These are phyloP conservation scores for Encarsia formosa DNA, from an alignment of 2,888 invertebrate species.

Conservation along the genomic window DNA sequence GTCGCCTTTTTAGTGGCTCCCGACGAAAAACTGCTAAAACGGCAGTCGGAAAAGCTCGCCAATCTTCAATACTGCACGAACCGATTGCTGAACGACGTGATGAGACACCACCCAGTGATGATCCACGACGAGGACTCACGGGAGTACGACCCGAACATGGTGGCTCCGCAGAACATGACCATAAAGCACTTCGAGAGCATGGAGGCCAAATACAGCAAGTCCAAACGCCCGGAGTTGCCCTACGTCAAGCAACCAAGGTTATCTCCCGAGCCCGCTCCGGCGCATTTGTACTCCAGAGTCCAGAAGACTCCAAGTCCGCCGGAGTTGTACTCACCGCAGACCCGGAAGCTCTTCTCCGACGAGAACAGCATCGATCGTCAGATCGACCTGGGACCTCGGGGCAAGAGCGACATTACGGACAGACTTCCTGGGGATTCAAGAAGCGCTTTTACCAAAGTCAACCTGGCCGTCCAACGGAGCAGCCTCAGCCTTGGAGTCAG, in stretches of 20 bases:
- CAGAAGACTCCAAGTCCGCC: conserved; percentile 45
- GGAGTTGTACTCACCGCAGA: conserved; percentile 29
- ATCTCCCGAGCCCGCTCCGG: conserved; percentile 48
- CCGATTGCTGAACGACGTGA: conserved; percentile 29
- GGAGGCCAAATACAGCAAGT: conserved; percentile 27
- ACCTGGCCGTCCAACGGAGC: conserved; percentile 46
- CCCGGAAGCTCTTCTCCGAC: conserved; percentile 22
- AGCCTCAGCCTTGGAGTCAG: conserved; percentile 25
- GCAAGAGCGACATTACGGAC: conserved; percentile 33
- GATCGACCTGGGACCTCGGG: conserved; percentile 17
- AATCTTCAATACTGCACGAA: conserved; percentile 29
- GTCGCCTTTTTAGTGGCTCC: conserved; percentile 88
- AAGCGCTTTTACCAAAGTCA: conserved; percentile 84
- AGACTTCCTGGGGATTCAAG: conserved; percentile 49
- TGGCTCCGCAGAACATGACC: conserved; percentile 43
- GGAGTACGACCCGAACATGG: conserved; percentile 22
- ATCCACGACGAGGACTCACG: conserved; percentile 31
- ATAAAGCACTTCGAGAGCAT: conserved; percentile 42
- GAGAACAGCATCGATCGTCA: conserved; percentile 21
- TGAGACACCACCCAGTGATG: conserved; percentile 33
- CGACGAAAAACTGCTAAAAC: conserved; percentile 72
- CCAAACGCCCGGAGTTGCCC: conserved; percentile 53
- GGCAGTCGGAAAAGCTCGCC: conserved; percentile 55
- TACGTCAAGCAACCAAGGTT: conserved; percentile 55
- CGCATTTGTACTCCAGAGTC: conserved; percentile 20